Evolutionary conservation across 2,113 vertebrate genomes (phyloP).

Genomic region (Epinephelus moara): DNA sequence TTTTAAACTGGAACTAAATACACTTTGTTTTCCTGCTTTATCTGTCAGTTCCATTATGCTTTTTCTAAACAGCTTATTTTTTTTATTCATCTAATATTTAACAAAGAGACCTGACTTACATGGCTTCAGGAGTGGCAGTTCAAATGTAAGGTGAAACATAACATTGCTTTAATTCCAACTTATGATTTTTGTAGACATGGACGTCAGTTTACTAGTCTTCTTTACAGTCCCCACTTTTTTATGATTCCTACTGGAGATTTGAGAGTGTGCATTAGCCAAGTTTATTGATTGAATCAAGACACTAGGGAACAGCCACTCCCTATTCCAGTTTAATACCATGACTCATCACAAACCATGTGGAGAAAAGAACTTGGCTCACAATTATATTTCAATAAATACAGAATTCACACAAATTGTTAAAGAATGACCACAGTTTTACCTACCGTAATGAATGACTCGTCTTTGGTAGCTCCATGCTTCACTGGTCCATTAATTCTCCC

Average conservation of each 20-base stretch:
- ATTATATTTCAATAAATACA: background rate
- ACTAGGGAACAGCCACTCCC: background rate
- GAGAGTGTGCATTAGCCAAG: background rate
- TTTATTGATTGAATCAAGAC: slow-evolving; percentile 30
- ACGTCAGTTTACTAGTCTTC: background rate
- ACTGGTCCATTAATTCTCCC: slow-evolving; percentile 91
- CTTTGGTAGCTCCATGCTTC: slow-evolving; percentile 90
- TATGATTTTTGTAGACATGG: background rate
- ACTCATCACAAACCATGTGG: slow-evolving; percentile 15
- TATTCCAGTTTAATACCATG: slow-evolving; percentile 6
- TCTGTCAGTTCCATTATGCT: background rate
- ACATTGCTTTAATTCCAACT: background rate
- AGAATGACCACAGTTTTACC: background rate
- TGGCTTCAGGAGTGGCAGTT: background rate
- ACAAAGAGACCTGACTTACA: background rate
- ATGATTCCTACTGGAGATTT: background rate
- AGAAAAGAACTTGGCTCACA: background rate
- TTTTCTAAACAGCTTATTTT: background rate
- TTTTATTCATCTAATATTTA: background rate
- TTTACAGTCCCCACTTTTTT: background rate
- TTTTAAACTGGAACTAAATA: background rate
- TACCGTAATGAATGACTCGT: slow-evolving; percentile 89
- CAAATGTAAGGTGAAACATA: background rate
- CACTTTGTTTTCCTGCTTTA: background rate
- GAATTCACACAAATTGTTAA: background rate